phyloP scores from a whole-genome alignment of 2,113 vertebrate genomes.

The Pluvialis apricaria region DNA sequence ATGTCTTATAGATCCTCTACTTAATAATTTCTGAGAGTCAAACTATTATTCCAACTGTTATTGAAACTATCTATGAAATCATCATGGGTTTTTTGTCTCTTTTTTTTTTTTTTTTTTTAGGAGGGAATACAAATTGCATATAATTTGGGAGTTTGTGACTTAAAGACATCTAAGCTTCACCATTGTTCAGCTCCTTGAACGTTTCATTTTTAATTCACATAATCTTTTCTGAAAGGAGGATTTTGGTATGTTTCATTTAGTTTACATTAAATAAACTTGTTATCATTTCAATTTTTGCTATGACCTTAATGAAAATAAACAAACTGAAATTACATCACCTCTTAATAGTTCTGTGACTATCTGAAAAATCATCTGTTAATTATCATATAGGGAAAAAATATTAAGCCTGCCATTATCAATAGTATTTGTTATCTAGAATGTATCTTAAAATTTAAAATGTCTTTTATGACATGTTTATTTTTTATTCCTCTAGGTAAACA shows the following conservation, averaged over 20 bases:
- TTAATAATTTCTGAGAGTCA: background rate
- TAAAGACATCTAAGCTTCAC: background rate
- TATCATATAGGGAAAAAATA: background rate
- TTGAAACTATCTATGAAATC: background rate
- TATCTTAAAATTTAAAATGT: background rate
- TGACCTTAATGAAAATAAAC: background rate
- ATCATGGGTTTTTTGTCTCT: fast-evolving
- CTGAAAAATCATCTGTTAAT: background rate
- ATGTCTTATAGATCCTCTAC: background rate
- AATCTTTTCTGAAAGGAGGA: background rate
- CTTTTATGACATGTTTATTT: background rate
- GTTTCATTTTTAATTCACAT: background rate
- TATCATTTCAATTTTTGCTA: background rate
- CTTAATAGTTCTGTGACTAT: background rate
- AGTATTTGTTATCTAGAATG: background rate
- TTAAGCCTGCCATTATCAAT: background rate
- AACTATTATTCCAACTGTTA: background rate
- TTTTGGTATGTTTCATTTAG: background rate
- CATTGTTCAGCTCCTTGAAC: background rate
- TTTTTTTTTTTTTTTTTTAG: background rate
- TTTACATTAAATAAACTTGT: background rate
- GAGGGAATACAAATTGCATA: background rate
- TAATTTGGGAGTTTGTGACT: background rate
- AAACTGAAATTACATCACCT: background rate
- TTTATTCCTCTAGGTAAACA: background rate